phyloP scores from a whole-genome alignment of 2,888 invertebrate species.

The Caenorhabditis doughertyi region DNA sequence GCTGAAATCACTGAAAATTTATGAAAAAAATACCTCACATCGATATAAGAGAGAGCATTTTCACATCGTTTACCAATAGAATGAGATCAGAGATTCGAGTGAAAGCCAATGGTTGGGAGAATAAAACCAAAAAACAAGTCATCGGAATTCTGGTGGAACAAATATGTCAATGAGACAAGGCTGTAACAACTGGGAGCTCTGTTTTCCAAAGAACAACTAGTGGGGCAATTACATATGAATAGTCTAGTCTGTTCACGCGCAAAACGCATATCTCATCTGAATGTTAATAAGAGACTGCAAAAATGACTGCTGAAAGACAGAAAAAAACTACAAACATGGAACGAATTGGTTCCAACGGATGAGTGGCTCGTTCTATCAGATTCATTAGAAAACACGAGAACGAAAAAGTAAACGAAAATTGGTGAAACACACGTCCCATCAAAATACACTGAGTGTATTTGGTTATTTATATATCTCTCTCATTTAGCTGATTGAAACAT shows the following conservation, averaged over 20 bases:
- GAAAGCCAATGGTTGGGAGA: neutral
- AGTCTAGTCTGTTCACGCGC: conserved; percentile 13
- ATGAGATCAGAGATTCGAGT: neutral
- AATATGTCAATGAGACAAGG: neutral
- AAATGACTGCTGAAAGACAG: neutral
- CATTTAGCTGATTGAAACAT: conserved; percentile 5
- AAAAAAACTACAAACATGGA: neutral
- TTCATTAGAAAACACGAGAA: neutral
- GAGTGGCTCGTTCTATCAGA: conserved; percentile 1
- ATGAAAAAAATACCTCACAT: neutral
- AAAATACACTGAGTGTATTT: neutral
- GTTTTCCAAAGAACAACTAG: neutral
- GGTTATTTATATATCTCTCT: conserved; percentile 21
- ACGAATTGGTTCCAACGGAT: conserved; percentile 8
- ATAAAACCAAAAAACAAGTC: neutral
- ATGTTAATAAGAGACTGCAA: conserved; percentile 8
- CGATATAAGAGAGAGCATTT: no score
- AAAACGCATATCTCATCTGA: neutral
- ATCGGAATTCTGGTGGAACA: neutral
- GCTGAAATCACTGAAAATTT: conserved; percentile 52
- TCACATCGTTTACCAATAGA: neutral
- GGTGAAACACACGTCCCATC: conserved; percentile 37
- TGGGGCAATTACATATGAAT: conserved; percentile 21
- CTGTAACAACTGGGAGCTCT: neutral
- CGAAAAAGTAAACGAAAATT: conserved; percentile 8